phyloP scores from a whole-genome alignment of 1,140 invertebrate genomes.

The Andrena cerasifolii region DNA sequence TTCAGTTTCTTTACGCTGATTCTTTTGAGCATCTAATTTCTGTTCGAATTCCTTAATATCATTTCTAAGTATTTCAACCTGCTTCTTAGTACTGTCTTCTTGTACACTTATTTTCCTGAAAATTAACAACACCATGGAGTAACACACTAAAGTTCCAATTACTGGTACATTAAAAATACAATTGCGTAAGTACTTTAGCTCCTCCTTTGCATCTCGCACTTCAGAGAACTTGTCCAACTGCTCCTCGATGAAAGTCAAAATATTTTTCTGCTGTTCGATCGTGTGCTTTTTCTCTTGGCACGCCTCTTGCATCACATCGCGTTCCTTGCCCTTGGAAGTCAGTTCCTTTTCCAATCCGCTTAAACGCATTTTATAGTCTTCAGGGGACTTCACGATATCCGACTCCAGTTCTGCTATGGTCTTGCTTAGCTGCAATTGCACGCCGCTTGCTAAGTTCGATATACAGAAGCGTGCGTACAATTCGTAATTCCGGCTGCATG shows the following conservation, averaged over 20 bases:
- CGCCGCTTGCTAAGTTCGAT: not conserved
- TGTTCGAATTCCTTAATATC: constrained; percentile 4
- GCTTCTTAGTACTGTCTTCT: constrained; percentile 35
- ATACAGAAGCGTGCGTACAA: not conserved
- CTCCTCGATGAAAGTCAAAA: constrained; percentile 55
- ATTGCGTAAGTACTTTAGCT: constrained; percentile 54
- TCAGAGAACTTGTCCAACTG: constrained; percentile 56
- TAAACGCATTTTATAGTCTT: constrained; percentile 57
- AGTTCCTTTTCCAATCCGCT: constrained; percentile 59
- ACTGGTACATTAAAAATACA: constrained; percentile 17
- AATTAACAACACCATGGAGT: constrained; percentile 7
- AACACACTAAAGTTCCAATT: constrained; percentile 22
- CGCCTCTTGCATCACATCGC: constrained; percentile 52
- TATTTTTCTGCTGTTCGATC: constrained; percentile 62
- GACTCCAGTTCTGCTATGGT: constrained; percentile 62
- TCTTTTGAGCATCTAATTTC: constrained; percentile 45
- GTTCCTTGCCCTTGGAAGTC: constrained; percentile 58
- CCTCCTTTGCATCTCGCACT: constrained; percentile 36
- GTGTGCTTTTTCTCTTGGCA: constrained; percentile 64
- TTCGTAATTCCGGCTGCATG: not conserved
- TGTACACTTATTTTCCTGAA: constrained; percentile 49
- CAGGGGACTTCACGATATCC: constrained; percentile 69
- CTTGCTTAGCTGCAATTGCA: constrained; percentile 60
- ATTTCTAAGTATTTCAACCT: constrained; percentile 41
- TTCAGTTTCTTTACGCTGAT: constrained; percentile 34